phyloP scores from a whole-genome alignment of 1,140 invertebrate species.

The Tribolium castaneum region DNA sequence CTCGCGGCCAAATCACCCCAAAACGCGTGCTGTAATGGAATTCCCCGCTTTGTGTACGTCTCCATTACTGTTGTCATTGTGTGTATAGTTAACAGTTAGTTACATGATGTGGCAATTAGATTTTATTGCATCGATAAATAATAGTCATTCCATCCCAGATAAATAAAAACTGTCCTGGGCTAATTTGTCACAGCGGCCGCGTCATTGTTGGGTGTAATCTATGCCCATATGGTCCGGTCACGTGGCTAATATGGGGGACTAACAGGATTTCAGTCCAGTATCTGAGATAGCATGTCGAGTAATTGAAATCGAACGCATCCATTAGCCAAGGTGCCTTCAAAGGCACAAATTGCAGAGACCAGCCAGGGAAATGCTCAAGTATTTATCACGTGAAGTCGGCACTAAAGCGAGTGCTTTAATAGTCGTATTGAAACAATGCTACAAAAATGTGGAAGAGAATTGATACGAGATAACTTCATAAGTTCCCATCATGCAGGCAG shows the following conservation, averaged over 20 bases:
- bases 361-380: not conserved
- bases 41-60: too few relatives aligned
- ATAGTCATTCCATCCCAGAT: not conserved
- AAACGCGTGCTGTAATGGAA: too few relatives aligned
- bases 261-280: too few relatives aligned
- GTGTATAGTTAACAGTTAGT: not conserved
- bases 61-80: not conserved
- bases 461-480: too few relatives aligned
- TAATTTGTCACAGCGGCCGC: conserved; percentile 12
- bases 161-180: not conserved
- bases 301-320: not conserved
- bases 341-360: conserved; percentile 12
- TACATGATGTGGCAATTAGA: conserved; percentile 15
- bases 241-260: not conserved
- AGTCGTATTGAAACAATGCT: too few relatives aligned
- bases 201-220: conserved; percentile 12
- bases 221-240: conserved; percentile 1
- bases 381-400: not conserved
- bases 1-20: too few relatives aligned
- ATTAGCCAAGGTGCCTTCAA: not conserved
- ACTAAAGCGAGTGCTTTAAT: too few relatives aligned
- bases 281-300: not conserved
- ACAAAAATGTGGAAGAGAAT: too few relatives aligned
- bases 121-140: conserved; percentile 27
- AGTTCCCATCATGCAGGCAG: not conserved